phyloP scores from a whole-genome alignment of 2,113 vertebrate genomes.

The Cynopterus brachyotis region DNA sequence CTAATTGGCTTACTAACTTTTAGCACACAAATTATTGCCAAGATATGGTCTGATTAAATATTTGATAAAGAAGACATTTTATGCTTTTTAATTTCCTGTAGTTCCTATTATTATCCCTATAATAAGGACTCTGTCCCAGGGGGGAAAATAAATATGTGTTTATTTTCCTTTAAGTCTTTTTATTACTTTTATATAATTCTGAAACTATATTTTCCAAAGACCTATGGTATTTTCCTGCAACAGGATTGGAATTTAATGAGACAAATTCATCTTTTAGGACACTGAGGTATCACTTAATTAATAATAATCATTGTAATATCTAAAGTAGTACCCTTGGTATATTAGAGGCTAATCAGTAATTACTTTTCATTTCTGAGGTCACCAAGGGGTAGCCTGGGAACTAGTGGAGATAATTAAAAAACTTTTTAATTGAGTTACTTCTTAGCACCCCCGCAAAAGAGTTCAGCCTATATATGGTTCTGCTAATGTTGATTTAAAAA shows the following conservation, averaged over 20 bases:
- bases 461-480: background rate
- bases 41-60: background rate
- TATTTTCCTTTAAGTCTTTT: background rate
- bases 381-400: background rate
- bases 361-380: background rate
- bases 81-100: background rate
- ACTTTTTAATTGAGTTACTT: background rate
- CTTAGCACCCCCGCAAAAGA: background rate
- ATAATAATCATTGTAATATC: background rate
- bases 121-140: background rate
- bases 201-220: background rate
- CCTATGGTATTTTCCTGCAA: background rate
- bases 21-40: background rate
- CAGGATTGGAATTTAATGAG: background rate
- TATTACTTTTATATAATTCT: background rate
- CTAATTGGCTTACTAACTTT: conserved; percentile 2
- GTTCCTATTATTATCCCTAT: background rate
- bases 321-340: background rate
- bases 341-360: background rate
- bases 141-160: background rate
- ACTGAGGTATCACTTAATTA: background rate
- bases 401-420: background rate
- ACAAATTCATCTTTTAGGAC: background rate
- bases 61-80: background rate
- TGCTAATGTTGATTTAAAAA: background rate